Percentiles rank a stretch among this genome's conserved stretches.
Conservation (phyloP, 2,113 vertebrate genomes). For the Falco punctatus region DNA sequence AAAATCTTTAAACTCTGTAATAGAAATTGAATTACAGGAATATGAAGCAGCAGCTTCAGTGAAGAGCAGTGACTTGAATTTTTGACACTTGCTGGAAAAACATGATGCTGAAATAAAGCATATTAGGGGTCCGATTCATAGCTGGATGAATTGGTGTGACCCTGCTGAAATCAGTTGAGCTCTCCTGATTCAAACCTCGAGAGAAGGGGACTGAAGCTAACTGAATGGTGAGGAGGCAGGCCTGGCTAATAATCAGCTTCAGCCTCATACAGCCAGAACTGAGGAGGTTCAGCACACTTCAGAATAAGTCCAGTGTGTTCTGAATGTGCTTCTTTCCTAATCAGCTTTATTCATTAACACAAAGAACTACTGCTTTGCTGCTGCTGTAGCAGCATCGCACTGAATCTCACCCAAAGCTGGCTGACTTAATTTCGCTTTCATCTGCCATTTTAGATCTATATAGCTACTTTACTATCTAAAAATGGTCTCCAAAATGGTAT, state of each 20-base stretch:
- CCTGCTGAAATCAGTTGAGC: neutral
- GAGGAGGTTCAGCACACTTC: neutral
- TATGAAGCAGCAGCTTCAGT: neutral
- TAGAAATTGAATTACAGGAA: constrained; percentile 28
- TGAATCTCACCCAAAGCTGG: neutral
- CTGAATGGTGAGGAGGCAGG: neutral
- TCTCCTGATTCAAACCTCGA: neutral
- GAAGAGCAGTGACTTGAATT: neutral
- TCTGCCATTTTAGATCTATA: neutral
- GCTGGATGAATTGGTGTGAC: neutral
- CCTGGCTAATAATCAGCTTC: neutral
- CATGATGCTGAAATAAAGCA: neutral
- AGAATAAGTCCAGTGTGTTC: neutral
- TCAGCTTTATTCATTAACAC: neutral
- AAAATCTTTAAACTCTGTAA: neutral
- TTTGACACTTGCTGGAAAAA: constrained; percentile 1
- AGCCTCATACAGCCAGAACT: neutral
- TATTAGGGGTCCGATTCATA: neutral
- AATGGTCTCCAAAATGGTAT: neutral
- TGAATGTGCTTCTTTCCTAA: neutral
- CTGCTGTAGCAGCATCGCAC: neutral
- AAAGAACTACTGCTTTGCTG: neutral
- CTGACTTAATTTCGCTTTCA: neutral
- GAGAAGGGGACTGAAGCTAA: neutral
- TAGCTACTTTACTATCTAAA: neutral